Base-by-base conservation (phyloP, 2,888 invertebrate species). In the Sclerodermus sp. region DNA sequence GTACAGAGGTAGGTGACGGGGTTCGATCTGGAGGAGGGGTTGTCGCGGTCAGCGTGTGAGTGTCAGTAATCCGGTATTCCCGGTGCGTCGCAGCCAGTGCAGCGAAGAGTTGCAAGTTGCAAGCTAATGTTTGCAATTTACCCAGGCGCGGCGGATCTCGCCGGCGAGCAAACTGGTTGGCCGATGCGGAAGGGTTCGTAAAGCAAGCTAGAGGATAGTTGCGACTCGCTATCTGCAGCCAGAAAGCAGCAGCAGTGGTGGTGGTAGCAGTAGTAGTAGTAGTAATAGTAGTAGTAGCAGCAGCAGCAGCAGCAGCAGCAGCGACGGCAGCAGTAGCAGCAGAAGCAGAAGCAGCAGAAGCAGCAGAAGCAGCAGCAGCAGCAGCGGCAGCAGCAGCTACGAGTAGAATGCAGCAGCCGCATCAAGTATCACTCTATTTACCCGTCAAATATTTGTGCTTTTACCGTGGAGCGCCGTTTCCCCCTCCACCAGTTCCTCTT, bases 361-460 rank as follows among this genome's bases (percentile, higher is more conserved):
- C n/a, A n/a, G n/a, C n/a, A n/a, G n/a, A n/a, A n/a, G n/a, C n/a
- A n/a, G n/a, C n/a, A n/a, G n/a, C n/a, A n/a, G n/a, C n/a, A n/a
- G n/a, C n/a, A n/a, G n/a, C 12, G 2, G 38, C 46, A 23, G 29
- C 17, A 16, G 30, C 31, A 31, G 32, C 32, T 12, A 12, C 14
- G 13, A 42, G 42, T 31, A 42, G 31, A 15, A 29, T 14, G 14
- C 43, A 43, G n/a, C n/a, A 23, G 60, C 69, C 65, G 74, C 71
- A 75, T 75, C 74, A 73, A 76, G 76, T 75, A 76, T 74, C 76
- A 74, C 71, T 74, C 75, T 76, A 75, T 76, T 76, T 76, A 73
- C 75, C 74, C 73, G 69, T 76, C 76, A 76, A 76, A 76, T 76
- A 76, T 76, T 76, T 76, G 76, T 73, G 76, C 76, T 76, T 76